Conservation (phyloP, 2,888 invertebrate genomes). For the Drosophila formosana region DNA sequence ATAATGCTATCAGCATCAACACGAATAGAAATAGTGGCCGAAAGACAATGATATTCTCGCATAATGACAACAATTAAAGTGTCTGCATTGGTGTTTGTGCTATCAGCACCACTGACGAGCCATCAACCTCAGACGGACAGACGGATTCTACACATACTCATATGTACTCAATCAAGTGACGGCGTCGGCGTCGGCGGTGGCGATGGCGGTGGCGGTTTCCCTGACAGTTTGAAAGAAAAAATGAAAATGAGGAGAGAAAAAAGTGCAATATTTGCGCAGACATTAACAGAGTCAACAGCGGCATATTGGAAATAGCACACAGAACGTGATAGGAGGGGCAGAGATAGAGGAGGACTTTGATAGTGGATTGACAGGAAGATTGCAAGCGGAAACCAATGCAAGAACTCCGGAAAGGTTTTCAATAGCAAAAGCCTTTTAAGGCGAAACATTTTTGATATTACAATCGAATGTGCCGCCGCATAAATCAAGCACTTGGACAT, state of each 20-base stretch:
- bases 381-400: conserved; percentile 63
- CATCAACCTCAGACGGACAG: conserved; percentile 41
- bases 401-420: conserved; percentile 65
- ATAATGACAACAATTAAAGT: conserved; percentile 50
- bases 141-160: neutral
- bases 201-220: conserved; percentile 37
- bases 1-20: neutral
- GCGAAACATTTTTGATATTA: conserved; percentile 36
- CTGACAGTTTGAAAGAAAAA: conserved; percentile 21
- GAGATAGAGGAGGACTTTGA: conserved; percentile 5
- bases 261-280: conserved; percentile 74
- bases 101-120: conserved; percentile 52
- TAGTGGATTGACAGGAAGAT: conserved; percentile 10
- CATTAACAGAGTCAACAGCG: conserved; percentile 73
- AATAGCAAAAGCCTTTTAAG: conserved; percentile 67
- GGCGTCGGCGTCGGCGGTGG: neutral
- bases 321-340: neutral
- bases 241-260: conserved; percentile 9
- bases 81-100: conserved; percentile 26
- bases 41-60: conserved; percentile 28
- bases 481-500: conserved; percentile 65
- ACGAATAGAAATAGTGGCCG: conserved; percentile 1
- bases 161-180: conserved; percentile 34
- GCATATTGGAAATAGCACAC: conserved; percentile 55
- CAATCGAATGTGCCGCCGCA: conserved; percentile 55